Base-by-base conservation (phyloP, 2,888 invertebrate genomes). In the Drosophila diplacantha region DNA sequence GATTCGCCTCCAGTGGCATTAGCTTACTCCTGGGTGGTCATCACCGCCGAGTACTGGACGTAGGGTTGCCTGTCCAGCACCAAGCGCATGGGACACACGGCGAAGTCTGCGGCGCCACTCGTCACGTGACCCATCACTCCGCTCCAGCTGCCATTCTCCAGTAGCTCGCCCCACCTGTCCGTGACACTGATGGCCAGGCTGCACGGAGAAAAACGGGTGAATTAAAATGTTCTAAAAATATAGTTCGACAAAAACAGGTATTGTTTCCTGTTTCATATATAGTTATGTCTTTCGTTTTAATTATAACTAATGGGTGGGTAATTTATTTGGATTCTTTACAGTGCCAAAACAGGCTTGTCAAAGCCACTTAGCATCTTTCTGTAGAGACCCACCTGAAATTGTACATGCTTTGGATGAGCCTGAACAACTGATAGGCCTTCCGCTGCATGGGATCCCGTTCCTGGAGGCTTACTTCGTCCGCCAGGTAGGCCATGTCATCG, bases 381-480 rank as follows among this genome's bases (percentile, higher is more conserved):
- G 22, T 8, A 5, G 20, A 20, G 2, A 35, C 50, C 53, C 72
- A 81, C 87, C 80, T 86, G 24, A 85, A 47, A 53, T 86, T 87
- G 34, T 74, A 84, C 60, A 86, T 60, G 5, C 62, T 50, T 50
- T 72, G 65, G 34, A 86, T 54, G 7, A 80, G 64, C 39, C 70
- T 67, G 16, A 87, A 53, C 8, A 87, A 52, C 14, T 85, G 83
- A 66, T 75, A 87, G 2, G 80, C 78, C 51, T 86, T 86, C 2
- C 87, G 80, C 58, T 86, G 87, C 87, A 87, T 86, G 1, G 83
- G 69, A 68, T 87, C 87, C 16, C 78, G 57, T 22, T 86, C 83
- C 39, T 74, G 66, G n/a, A 75, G 51, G 3, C 75, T 41, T 11
- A 55, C 46, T 11, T 75, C 58, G 44, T 86, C 76, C 9, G 54